Evolutionary conservation across 2,888 invertebrate species (phyloP), one percentile per base, ranked within the genome.

Genomic region (Andrena dorsata): DNA sequence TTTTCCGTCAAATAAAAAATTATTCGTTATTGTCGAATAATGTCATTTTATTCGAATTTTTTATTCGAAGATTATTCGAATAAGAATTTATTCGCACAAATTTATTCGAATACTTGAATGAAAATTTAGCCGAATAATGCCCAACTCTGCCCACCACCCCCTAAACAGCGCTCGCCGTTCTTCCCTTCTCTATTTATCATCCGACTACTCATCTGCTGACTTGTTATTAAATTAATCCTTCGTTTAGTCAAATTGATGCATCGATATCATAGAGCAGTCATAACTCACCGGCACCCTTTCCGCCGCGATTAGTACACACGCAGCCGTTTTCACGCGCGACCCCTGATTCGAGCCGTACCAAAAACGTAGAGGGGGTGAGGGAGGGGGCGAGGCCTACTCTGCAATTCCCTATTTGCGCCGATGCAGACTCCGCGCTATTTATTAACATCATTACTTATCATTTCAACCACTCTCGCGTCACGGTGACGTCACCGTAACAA

Each of bases 221-320:
- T 93, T 92, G 93, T 94, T 94, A 94, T 94, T 94, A 93, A 94
- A 94, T 94, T 94, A 94, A 94, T 94, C 94, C 93, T 93, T 94
- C 93, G 93, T 94, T 94, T 94, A 94, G 93, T 93, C 93, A 93
- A 94, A 94, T 93, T 94, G 93, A 94, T 94, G 93, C 93, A 93
- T 93, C 91, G 93, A 93, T 93, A 93, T 94, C 93, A 93, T 93
- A 92, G 91, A 93, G 93, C 92, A 92, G 92, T 92, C 93, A 93
- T 93, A 94, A 93, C 92, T 94, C 93, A 94, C 89, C 10, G 87
- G 88, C 90, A 88, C 91, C 89, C 90, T 89, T 80, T 80, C 87
- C 72, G 70, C 81, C 83, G 68, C 84, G 83, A 83, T 83, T 83
- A 82, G 83, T 82, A 75, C 70, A 68, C 72, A 69, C 75, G 75